Evolutionary conservation across 2,113 vertebrate species (phyloP), one percentile per base, ranked within the genome.

Genomic region (Cyprinus carpio): DNA sequence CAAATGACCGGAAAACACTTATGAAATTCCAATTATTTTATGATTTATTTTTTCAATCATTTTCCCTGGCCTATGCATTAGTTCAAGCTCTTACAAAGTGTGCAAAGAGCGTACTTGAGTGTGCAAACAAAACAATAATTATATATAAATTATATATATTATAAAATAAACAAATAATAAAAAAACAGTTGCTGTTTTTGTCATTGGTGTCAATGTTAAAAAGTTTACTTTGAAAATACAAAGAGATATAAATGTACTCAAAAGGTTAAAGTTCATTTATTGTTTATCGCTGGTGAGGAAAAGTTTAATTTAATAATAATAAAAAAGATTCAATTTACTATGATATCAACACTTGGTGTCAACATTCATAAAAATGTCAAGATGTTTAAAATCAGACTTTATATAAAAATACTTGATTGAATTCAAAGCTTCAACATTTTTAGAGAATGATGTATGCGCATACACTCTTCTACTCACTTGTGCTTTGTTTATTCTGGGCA

Each of bases 401-500:
- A 69, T 20, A 9, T 11, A 20, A 27, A 34, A 71, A 37, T 9
- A 18, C 15, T 20, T 69, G 3, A 34, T 9, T 31, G 15, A 34
- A 34, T 67, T 69, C 7, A 69, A 37, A 29, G 62, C 25, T 27
- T 69, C 29, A 67, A 34, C 6, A 25, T 25, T 69, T 20, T 67
- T 69, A 18, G 18, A 37, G 67, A 71, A 71, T 71, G 65, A 69
- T 18, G 16, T 34, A 76, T 81, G 58, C 46, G 60, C 58, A 67
- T 27, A 60, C 23, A 72, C 62, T 54, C 23, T 82, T 51, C 9
- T 82, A 12, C n/a, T 67, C 64, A 62, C 40, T 37, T 75, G 40
- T 74, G 51, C 78, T 77, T 56, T 74, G 15, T 84, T 62, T 56
- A 37, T 78, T 51, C 18, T 43, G 18, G 40, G 69, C 37, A 25